Evolutionary conservation across 2,113 vertebrate genomes (phyloP).

Genomic region (Grus americana): DNA sequence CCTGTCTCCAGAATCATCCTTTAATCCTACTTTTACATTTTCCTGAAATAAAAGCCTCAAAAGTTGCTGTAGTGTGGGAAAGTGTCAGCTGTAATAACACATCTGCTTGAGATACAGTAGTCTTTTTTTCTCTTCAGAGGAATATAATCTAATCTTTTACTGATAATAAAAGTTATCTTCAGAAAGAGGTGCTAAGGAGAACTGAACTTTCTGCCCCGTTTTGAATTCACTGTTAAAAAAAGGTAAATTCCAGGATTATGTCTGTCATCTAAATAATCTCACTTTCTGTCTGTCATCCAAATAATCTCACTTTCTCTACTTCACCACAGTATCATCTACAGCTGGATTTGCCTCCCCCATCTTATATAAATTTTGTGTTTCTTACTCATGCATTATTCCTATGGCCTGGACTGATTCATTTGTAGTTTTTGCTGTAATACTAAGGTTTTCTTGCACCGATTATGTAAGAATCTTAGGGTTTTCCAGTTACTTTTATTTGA

Average conservation of each 20-base stretch:
- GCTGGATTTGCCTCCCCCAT: neutral
- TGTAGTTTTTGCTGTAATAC: neutral
- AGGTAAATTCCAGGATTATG: neutral
- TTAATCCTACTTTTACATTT: neutral
- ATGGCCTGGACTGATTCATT: neutral
- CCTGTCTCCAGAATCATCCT: neutral
- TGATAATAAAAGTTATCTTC: neutral
- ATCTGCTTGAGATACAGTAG: neutral
- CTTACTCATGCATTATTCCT: neutral
- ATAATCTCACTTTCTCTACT: neutral
- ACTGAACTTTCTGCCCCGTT: neutral
- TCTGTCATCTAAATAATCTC: neutral
- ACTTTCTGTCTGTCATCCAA: neutral
- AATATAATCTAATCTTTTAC: neutral
- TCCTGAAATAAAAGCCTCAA: neutral
- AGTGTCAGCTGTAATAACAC: neutral
- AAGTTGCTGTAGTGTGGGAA: neutral
- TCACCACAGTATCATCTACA: neutral
- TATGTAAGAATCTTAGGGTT: neutral
- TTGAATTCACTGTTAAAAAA: neutral
- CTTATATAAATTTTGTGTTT: neutral
- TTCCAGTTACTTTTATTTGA: neutral
- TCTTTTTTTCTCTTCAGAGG: neutral
- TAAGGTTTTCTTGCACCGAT: neutral
- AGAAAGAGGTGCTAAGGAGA: neutral